Evolutionary conservation across 2,113 vertebrate genomes (phyloP).

Genomic region (Clarias magur): DNA sequence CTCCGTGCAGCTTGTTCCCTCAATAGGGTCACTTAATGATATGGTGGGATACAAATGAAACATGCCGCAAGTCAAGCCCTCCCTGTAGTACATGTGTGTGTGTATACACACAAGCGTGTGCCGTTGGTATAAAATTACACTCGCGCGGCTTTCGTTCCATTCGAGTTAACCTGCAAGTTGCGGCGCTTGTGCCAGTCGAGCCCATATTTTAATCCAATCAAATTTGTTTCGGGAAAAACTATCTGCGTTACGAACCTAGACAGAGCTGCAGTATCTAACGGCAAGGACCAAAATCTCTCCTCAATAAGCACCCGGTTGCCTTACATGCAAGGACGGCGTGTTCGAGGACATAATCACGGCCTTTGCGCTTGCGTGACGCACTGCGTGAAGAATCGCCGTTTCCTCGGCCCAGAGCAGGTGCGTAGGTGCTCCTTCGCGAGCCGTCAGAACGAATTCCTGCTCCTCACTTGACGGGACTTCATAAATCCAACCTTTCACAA

Average conservation of each 20-base stretch:
- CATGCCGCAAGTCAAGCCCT: conserved; percentile 61
- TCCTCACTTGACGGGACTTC: conserved; percentile 37
- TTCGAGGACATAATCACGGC: conserved; percentile 32
- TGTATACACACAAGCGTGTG: conserved; percentile 31
- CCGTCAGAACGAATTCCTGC: conserved; percentile 49
- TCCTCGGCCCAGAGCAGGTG: conserved; percentile 58
- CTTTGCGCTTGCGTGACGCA: conserved; percentile 21
- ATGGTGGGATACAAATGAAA: conserved; percentile 66
- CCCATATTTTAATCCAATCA: conserved; percentile 10
- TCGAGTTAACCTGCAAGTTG: conserved; percentile 58
- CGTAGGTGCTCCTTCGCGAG: conserved; percentile 35
- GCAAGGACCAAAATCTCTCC: neutral
- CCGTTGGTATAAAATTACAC: conserved; percentile 62
- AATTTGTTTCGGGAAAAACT: neutral
- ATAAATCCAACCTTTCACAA: conserved; percentile 52
- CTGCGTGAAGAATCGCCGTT: conserved; percentile 25
- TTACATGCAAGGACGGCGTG: neutral
- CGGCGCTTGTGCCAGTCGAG: conserved; percentile 52
- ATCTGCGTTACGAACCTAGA: neutral
- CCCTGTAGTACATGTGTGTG: conserved; percentile 45
- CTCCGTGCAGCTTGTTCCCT: conserved; percentile 61
- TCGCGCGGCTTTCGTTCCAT: conserved; percentile 66
- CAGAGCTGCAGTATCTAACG: neutral
- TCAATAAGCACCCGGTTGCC: neutral
- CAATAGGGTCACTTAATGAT: conserved; percentile 63